A percentile compares a stretch with the other conserved stretches of the same genome.
These are phyloP conservation scores for Popillia japonica DNA, from an alignment of 1,140 invertebrate species.

Conservation along the genomic window DNA sequence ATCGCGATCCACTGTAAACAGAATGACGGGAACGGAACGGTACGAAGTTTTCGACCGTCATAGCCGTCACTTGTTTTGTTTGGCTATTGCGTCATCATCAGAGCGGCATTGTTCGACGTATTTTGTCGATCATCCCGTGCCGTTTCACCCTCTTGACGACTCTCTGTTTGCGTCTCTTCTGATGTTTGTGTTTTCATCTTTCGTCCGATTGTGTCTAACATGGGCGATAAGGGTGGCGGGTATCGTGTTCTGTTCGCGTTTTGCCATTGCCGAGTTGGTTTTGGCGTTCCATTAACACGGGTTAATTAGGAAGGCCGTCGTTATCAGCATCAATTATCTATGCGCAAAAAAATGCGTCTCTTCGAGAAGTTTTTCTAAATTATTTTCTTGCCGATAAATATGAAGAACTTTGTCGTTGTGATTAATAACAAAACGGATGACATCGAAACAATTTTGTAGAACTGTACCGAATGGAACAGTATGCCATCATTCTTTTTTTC, in stretches of 20 bases:
- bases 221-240: neutral
- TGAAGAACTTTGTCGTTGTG: neutral
- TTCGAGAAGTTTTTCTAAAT: neutral
- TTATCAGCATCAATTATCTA: conserved; percentile 19
- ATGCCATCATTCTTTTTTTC: too few species aligned
- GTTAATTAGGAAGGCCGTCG: conserved; percentile 4
- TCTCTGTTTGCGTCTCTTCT: neutral
- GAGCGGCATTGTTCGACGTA: neutral
- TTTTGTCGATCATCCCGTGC: neutral
- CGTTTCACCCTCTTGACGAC: neutral
- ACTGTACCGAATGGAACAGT: too few species aligned
- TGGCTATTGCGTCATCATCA: neutral
- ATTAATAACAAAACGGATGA: conserved; percentile 2
- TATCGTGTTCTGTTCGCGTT: neutral
- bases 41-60: neutral
- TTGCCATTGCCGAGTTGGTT: neutral
- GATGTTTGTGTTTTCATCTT: neutral
- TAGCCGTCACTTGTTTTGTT: neutral
- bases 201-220: neutral
- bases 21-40: neutral
- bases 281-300: neutral
- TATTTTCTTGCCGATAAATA: neutral
- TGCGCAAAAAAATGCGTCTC: neutral
- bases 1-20: neutral
- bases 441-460: too few species aligned